phyloP scores from a whole-genome alignment of 2,888 invertebrate genomes.

The Oasisia sp. region DNA sequence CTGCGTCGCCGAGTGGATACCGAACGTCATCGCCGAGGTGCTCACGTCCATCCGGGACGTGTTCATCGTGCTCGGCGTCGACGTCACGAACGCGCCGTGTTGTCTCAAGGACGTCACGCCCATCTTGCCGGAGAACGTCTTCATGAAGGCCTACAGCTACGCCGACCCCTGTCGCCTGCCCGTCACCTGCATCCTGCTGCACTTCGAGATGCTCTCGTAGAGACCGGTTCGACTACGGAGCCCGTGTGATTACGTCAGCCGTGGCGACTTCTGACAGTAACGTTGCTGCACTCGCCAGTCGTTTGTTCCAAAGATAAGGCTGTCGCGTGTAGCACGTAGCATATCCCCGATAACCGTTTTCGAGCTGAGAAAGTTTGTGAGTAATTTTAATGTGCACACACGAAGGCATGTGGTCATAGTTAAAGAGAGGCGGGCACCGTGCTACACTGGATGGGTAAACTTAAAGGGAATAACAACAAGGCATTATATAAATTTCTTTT shows the following conservation, averaged over 20 bases:
- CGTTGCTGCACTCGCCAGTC: not conserved
- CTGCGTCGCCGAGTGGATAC: not conserved
- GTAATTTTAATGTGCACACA: not conserved
- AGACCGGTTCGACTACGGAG: not conserved
- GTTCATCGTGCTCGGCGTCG: not conserved
- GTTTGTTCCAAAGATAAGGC: not conserved
- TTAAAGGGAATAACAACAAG: too few species aligned
- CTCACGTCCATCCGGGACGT: not conserved
- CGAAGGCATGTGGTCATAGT: not conserved
- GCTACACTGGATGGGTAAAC: too few species aligned
- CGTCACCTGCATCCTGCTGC: not conserved
- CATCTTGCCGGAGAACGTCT: not conserved
- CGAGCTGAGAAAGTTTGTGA: not conserved
- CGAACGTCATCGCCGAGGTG: not conserved
- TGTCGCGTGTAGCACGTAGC: not conserved
- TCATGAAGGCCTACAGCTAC: not conserved
- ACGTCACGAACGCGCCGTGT: not conserved
- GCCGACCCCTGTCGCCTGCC: not conserved
- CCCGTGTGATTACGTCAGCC: not conserved
- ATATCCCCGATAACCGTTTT: not conserved
- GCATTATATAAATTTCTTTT: too few species aligned
- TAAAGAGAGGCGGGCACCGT: too few species aligned
- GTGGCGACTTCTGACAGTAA: not conserved
- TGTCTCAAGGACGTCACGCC: not conserved
- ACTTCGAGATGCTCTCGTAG: not conserved